Conservation (phyloP, 23 tunicate genomes). For the Clavelina lepadiformis region DNA sequence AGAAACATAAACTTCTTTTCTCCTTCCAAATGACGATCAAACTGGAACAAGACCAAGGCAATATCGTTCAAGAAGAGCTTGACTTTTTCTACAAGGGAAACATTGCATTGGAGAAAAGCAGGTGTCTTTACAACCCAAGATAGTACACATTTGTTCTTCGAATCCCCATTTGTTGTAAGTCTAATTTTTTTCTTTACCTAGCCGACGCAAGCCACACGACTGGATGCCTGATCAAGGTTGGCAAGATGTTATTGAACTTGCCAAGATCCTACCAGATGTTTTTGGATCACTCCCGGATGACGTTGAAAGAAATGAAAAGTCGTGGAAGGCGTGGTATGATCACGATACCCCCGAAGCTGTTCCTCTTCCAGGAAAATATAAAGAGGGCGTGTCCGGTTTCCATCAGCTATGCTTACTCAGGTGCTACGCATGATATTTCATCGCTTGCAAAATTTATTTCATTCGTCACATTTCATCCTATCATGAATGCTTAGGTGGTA, state of each 20-base stretch:
- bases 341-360: constrained; percentile 91
- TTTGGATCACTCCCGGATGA: constrained; percentile 89
- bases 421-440: constrained; percentile 8
- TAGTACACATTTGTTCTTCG: background rate
- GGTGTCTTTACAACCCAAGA: constrained; percentile 11
- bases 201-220: constrained; percentile 88
- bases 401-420: constrained; percentile 87
- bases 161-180: background rate
- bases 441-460: background rate
- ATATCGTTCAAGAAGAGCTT: constrained; percentile 78
- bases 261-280: constrained; percentile 61
- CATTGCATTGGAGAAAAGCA: constrained; percentile 98
- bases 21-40: constrained; percentile 99
- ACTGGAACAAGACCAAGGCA: constrained; percentile 85
- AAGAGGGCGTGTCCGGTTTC: constrained; percentile 69
- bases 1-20: constrained; percentile 94
- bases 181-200: constrained; percentile 4
- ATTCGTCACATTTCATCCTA: no score
- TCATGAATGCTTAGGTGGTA: background rate
- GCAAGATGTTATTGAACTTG: constrained; percentile 95
- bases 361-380: constrained; percentile 83
- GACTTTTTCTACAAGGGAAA: constrained; percentile 99
- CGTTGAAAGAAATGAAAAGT: constrained; percentile 45
- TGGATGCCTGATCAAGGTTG: constrained; percentile 98
- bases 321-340: constrained; percentile 96